Percentiles rank a stretch among this genome's conserved stretches.
Conservation (phyloP, 2,113 vertebrate species). For the Sus scrofa region DNA sequence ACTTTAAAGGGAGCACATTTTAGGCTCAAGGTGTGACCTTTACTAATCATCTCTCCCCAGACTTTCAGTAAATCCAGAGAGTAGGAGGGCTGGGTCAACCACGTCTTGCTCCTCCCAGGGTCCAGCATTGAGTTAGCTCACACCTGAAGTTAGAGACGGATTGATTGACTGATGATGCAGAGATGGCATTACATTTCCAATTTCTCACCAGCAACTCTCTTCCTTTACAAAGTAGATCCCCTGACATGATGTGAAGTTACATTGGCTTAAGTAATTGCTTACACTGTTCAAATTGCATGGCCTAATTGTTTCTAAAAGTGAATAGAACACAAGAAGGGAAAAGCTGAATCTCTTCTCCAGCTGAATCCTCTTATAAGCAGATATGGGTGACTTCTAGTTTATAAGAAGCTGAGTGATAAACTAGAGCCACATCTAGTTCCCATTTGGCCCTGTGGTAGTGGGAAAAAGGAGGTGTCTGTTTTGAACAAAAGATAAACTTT, state of each 20-base stretch:
- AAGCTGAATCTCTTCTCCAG: not conserved
- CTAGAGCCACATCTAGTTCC: not conserved
- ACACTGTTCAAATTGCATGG: not conserved
- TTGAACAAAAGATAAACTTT: not conserved
- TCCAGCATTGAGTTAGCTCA: not conserved
- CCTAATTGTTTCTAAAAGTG: not conserved
- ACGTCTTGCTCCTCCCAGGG: too few relatives aligned
- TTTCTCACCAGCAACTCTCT: not conserved
- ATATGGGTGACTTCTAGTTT: not conserved
- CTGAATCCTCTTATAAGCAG: not conserved
- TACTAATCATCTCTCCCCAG: not conserved
- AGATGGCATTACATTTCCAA: not conserved
- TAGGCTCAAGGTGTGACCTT: not conserved
- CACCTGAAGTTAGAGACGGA: not conserved
- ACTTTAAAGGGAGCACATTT: not conserved
- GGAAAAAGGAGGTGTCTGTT: not conserved
- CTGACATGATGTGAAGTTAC: not conserved
- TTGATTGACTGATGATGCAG: not conserved
- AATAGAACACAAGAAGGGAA: not conserved
- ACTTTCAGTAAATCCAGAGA: not conserved
- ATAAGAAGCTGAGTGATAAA: not conserved
- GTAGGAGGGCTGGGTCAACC: not conserved
- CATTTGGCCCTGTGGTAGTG: not conserved
- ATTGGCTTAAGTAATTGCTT: not conserved
- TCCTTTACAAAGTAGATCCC: constrained; percentile 38